Base-by-base conservation (phyloP, 92 coral and sea anemone genomes). In the Palythoa heliodiscus region DNA sequence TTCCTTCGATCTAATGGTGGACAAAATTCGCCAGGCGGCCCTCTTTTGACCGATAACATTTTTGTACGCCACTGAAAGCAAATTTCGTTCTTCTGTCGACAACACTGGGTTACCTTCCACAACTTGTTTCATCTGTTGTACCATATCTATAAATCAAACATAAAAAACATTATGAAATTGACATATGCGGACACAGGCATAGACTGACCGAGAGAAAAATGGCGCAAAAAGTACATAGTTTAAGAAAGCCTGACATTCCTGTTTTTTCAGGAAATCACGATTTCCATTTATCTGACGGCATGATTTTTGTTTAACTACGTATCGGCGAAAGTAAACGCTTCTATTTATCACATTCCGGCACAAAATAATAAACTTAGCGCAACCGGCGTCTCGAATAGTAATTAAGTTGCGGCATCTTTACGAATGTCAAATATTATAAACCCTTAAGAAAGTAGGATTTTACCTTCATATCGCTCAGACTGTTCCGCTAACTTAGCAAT, bases 391-490 rank as follows among this genome's bases (percentile, higher is more conserved):
- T 69, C 47, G 39, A 25, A 25, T 25, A 69, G 19, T 69, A 29
- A 69, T 11, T 25, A 3, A 20, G 25, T 11, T n/a, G 16, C 9
- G 68, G 68, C 68, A 16, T 16, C 19, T 61, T n/a, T 61, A 61
- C 9, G 68, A 16, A 61, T 63, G 69, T 63, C 25, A 73, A 73
- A 73, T 23, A 7, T 3, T 73, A 73, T 1, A 74, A 29, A 74
- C 22, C 35, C 20, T 22, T 10, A 53, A 48, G 39, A 80, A 79
- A 68, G 78, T 55, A 29, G 15, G 23, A 72, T 78, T 90, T 86
- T 89, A 94, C 98, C 98, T 50, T 96, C 98, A 77, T 96, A 96
- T 89, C 98, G 91, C 78, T 96, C 98, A 10, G 98, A 94, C 96
- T 96, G 98, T 78, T 96, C 98, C 7, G 98, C 98, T 89, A 96